These are phyloP conservation scores for Amphipyra tragopoginis DNA, from an alignment of 2,888 invertebrate species.

Conservation along the genomic window DNA sequence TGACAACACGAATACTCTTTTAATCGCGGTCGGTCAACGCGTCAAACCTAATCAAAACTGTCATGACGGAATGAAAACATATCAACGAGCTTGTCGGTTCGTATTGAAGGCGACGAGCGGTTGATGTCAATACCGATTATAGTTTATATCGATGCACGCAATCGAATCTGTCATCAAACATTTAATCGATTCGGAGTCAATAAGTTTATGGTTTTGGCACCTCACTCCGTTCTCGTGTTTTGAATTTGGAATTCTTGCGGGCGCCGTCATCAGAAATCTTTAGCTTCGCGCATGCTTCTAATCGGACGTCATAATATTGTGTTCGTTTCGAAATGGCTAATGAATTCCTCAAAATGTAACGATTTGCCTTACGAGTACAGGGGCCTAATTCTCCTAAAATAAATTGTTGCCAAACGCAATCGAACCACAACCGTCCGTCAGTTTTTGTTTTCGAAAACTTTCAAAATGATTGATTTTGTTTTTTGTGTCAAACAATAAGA, in stretches of 20 bases:
- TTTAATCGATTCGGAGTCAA: conserved; percentile 61
- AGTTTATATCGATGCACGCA: conserved; percentile 60
- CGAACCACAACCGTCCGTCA: no score
- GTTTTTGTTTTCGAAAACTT: no score
- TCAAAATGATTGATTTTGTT: no score
- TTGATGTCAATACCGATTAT: conserved; percentile 58
- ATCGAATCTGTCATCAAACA: conserved; percentile 57
- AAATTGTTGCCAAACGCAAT: no score
- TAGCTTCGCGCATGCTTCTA: not conserved
- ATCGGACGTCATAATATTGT: not conserved
- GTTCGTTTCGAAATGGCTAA: conserved; percentile 1
- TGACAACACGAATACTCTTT: conserved; percentile 55
- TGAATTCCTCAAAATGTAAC: conserved; percentile 1
- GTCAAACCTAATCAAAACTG: conserved; percentile 57
- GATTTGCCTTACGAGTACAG: no score
- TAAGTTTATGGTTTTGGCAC: conserved; percentile 56
- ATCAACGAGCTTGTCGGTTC: conserved; percentile 61
- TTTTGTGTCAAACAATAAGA: no score
- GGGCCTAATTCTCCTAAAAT: no score
- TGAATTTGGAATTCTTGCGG: conserved; percentile 33
- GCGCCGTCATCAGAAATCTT: conserved; percentile 12
- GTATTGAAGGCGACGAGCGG: conserved; percentile 49
- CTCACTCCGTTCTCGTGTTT: conserved; percentile 28
- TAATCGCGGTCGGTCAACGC: conserved; percentile 50
- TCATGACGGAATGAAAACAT: conserved; percentile 61